Conservation (phyloP, 2,797 vertebrate genomes). For the Myotis vivesi region DNA sequence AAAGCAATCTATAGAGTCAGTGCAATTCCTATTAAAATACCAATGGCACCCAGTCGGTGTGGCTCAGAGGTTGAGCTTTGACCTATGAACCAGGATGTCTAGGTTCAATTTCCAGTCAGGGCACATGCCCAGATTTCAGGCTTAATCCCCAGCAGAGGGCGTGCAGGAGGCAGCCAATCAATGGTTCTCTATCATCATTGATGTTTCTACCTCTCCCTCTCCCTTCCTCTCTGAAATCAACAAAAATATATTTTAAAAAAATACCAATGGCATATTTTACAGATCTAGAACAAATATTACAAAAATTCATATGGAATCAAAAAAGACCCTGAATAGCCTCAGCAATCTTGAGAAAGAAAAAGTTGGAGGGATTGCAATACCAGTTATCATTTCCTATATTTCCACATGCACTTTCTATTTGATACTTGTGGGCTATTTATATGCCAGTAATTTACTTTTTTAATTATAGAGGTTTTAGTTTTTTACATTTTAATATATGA, state of each 20-base stretch:
- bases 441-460: not conserved
- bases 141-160: too few relatives aligned
- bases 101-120: too few relatives aligned
- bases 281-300: not conserved
- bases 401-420: not conserved
- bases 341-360: not conserved
- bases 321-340: not conserved
- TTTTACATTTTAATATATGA: not conserved
- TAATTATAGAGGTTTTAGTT: not conserved
- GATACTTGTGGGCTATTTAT: not conserved
- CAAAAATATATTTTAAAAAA: not conserved
- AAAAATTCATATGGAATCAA: not conserved
- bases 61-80: too few relatives aligned
- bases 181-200: too few relatives aligned
- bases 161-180: too few relatives aligned
- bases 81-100: too few relatives aligned
- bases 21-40: too few relatives aligned
- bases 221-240: too few relatives aligned
- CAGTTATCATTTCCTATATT: not conserved
- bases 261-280: not conserved
- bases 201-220: too few relatives aligned
- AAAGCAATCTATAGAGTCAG: too few relatives aligned
- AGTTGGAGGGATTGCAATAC: not conserved
- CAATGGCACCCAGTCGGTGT: too few relatives aligned
- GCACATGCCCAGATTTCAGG: too few relatives aligned